Base-by-base conservation (phyloP, 2,797 vertebrate genomes). In the Vultur gryphus region DNA sequence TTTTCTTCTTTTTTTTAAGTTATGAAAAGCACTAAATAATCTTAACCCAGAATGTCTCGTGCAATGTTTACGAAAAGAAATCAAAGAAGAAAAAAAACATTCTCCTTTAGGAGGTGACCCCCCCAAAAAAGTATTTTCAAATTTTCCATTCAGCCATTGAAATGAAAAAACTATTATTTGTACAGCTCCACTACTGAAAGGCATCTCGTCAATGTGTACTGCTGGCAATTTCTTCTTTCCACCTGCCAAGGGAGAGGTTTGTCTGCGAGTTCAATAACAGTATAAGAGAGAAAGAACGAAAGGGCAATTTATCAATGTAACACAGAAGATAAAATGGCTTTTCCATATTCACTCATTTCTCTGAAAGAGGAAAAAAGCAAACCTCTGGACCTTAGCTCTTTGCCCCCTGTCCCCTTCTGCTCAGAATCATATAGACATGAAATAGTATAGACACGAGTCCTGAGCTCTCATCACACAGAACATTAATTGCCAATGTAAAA, bases 111-210 rank as follows among this genome's bases (percentile, higher is more conserved):
- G 35, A 29, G 61, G 23, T 91, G 79, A 95, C 93, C 82, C 84
- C 37, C 37, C 37, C 10, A 37, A 71, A 92, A 89, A 95, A 81
- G 71, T 69, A 87, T 92, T 95, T 96, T 83, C 84, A 78, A 11
- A 61, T 88, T 92, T 94, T 89, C 64, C 5, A 0, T 92, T 94
- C 72, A 93, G 82, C 5, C 84, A 65, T 75, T 54, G 78, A 92
- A 91, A 89, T 71, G 79, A 91, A 94, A 94, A 93, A 61, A n/a
- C 78, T 92, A 57, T 93, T 96, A 85, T 94, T 95, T 93, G 71
- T 76, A 67, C 59, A 87, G 78, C 44, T 87, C 84, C 59, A 51
- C 37, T 83, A 62, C 73, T 82, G 90, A 89, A 94, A 96, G 54
- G 46, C 70, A 51, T 76, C 75, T n/a, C 7, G 2, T 77, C 83